Evolutionary conservation across 2,888 invertebrate genomes (phyloP), one percentile per base, ranked within the genome.

Genomic region (Anthophora plumipes): DNA sequence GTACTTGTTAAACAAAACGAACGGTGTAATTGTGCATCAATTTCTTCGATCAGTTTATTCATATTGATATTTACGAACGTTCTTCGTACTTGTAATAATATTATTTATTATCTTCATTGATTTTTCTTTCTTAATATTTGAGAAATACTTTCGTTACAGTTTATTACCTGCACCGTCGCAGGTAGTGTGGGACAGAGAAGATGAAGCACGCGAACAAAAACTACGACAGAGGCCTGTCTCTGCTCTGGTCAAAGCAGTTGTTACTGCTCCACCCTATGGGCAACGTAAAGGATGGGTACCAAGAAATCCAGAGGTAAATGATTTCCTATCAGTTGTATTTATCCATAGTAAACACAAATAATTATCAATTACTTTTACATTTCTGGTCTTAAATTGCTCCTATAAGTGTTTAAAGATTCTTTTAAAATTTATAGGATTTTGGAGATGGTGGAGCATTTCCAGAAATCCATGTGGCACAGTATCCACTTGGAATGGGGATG

Each of bases 371-470:
- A 20, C 6, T 37, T 5, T 46, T 6, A 46, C 43, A 46, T 12
- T 8, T 22, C 39, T 39, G 0, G 14, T 37, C 12, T 14, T 0
- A 0, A 39, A n/a, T 11, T 48, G 5, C 12, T 11, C 37, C 0
- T 22, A 22, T 17, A 41, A 43, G 5, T 20, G 0, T 46, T 1
- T 31, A 46, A 57, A 52, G 37, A 22, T 43, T 25, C 6, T 1
- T 64, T 4, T 8, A 8, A 66, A 48, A 8, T 82, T 84, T 92
- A 41, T 87, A 96, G 95, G 96, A 97, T 92, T 96, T 95, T 94
- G 95, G 95, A 92, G 99, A 99, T 95, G 99, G 99, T 0, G 99
- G 99, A 39, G 98, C 99, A 0, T 99, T 98, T 93, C 99, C 99
- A 0, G 99, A 99, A 94, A 98, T 99, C 83, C 97, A 97, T 91